phyloP scores from a whole-genome alignment of 1,140 invertebrate genomes.

The Sitobion miscanthi region DNA sequence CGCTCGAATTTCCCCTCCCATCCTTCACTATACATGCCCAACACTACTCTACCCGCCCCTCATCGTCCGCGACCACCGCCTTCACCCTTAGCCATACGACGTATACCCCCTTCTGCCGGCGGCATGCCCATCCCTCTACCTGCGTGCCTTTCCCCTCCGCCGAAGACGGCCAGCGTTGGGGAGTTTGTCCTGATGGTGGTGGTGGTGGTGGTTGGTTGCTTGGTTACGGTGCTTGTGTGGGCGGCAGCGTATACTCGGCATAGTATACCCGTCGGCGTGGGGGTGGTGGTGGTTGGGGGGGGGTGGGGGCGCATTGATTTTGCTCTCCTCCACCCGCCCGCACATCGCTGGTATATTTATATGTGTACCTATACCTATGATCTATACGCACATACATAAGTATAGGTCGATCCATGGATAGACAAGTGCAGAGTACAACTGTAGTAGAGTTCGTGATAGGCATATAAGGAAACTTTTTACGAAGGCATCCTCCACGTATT shows the following conservation, averaged over 20 bases:
- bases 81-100: neutral
- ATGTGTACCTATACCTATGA: neutral
- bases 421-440: neutral
- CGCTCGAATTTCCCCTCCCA: neutral
- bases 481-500: neutral
- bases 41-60: neutral
- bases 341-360: neutral
- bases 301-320: constrained; percentile 36
- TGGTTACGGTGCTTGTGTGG: constrained; percentile 38
- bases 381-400: neutral
- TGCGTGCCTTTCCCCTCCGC: neutral
- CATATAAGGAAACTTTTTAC: neutral
- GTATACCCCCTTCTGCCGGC: neutral
- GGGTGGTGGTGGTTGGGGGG: neutral
- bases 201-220: constrained; percentile 22
- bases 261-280: neutral
- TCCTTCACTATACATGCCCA: neutral
- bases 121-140: neutral
- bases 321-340: neutral
- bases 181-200: neutral
- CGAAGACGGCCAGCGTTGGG: neutral
- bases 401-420: neutral
- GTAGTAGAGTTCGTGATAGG: neutral
- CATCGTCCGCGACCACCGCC: neutral
- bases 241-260: constrained; percentile 38